Conservation (phyloP, 30 jellyfish, hydroid and myxozoan genomes). For the Haliclystus octoradiatus region DNA sequence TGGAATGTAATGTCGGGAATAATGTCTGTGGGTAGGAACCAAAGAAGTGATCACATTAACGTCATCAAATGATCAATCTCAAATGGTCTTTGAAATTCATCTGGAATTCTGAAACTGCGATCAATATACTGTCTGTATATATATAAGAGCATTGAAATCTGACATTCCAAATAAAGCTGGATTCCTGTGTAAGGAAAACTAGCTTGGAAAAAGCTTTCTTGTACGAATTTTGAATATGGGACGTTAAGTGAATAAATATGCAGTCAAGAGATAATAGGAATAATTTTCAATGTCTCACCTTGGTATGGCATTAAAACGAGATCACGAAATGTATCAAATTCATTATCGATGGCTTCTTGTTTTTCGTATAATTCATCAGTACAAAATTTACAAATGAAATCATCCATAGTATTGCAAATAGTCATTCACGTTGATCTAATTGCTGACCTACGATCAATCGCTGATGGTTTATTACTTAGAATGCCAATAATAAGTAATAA, state of each 20-base stretch:
- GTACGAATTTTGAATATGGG: too few species aligned
- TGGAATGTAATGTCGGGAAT: too few species aligned
- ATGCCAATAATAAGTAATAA: constrained; percentile 49
- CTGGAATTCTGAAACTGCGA: too few species aligned
- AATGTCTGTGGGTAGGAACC: too few species aligned
- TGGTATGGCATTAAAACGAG: constrained; percentile 62
- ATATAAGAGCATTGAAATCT: too few species aligned
- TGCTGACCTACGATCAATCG: constrained; percentile 41
- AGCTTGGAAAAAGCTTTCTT: too few species aligned
- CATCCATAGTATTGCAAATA: constrained; percentile 7
- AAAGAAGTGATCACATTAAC: too few species aligned
- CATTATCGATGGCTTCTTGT: constrained; percentile 37
- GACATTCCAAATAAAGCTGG: too few species aligned
- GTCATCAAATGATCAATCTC: too few species aligned
- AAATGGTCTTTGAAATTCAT: too few species aligned
- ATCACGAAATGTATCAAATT: constrained; percentile 23
- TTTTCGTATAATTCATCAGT: constrained; percentile 44
- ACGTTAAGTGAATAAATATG: not conserved
- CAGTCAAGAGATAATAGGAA: not conserved
- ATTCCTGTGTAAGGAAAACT: too few species aligned
- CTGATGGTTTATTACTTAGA: constrained; percentile 30
- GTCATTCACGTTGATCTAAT: constrained; percentile 57
- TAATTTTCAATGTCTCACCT: constrained; percentile 29
- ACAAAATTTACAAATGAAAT: constrained; percentile 46
- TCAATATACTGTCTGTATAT: too few species aligned